Evolutionary conservation across 2,888 invertebrate genomes (phyloP).

Genomic region (Cheilosia impressa): DNA sequence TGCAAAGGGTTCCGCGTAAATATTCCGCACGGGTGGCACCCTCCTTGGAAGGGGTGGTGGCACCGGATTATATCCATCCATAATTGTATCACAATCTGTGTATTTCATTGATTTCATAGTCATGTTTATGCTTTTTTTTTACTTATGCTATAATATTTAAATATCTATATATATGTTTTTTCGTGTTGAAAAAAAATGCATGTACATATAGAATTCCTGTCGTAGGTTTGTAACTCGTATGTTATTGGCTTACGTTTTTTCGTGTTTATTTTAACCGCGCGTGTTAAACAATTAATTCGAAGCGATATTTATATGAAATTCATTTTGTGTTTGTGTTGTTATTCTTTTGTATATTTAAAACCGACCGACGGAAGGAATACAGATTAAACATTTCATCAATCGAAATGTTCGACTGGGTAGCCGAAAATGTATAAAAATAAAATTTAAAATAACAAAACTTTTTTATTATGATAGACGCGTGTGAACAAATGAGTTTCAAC

Average conservation of each 20-base stretch:
- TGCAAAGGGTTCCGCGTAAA: constrained; percentile 84
- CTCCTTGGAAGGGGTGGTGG: constrained; percentile 83
- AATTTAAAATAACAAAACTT: constrained; percentile 2
- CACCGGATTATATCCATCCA: constrained; percentile 84
- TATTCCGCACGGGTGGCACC: constrained; percentile 83
- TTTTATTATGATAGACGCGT: background rate
- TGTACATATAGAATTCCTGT: constrained; percentile 5
- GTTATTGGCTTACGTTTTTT: constrained; percentile 49
- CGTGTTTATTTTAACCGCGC: constrained; percentile 60
- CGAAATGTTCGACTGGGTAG: constrained; percentile 37
- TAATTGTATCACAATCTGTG: constrained; percentile 84
- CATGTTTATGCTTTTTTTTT: constrained; percentile 78
- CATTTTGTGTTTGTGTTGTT: constrained; percentile 35
- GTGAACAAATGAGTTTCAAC: background rate
- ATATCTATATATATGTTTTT: constrained; percentile 32
- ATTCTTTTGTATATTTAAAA: constrained; percentile 51
- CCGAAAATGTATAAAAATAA: background rate
- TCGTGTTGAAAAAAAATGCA: constrained; percentile 23
- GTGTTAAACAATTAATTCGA: constrained; percentile 69
- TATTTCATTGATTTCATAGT: constrained; percentile 84
- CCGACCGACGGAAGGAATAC: constrained; percentile 51
- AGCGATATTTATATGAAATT: constrained; percentile 43
- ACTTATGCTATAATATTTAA: constrained; percentile 28
- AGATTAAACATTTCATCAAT: constrained; percentile 59
- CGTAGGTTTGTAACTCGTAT: constrained; percentile 44